These are phyloP conservation scores for Crotalus helleri DNA, from an alignment of 2,113 vertebrate species.

Conservation along the genomic window DNA sequence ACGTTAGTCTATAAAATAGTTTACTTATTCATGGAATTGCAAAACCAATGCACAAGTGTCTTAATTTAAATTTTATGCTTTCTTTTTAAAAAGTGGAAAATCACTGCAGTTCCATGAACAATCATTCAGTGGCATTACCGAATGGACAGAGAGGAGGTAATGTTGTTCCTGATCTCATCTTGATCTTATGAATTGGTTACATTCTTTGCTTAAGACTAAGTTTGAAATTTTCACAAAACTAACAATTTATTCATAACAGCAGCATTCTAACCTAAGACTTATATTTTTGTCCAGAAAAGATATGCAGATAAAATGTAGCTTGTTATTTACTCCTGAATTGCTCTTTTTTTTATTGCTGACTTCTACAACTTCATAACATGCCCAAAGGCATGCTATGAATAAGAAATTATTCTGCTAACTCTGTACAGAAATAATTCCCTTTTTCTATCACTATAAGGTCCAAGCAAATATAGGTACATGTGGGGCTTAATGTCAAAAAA, in stretches of 20 bases:
- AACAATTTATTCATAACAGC: slow-evolving; percentile 8
- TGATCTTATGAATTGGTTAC: neutral
- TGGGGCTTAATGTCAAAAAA: slow-evolving; percentile 8
- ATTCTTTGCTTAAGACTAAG: neutral
- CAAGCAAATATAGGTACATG: neutral
- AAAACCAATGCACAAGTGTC: neutral
- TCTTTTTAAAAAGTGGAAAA: neutral
- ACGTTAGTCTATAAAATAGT: neutral
- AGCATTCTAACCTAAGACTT: slow-evolving; percentile 18
- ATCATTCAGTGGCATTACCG: neutral
- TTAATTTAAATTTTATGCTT: neutral
- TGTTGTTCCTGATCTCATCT: neutral
- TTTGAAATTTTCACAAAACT: neutral
- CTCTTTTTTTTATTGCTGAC: neutral
- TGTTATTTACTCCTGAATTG: slow-evolving; percentile 29
- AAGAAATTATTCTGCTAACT: slow-evolving; percentile 16
- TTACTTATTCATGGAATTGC: neutral
- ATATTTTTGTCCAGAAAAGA: neutral
- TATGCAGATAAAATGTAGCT: neutral
- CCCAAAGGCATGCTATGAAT: slow-evolving; percentile 12
- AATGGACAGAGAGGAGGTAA: neutral
- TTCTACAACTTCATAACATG: neutral
- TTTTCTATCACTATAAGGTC: slow-evolving; percentile 17
- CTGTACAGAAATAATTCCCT: neutral
- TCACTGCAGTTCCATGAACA: neutral